Percentiles rank a stretch among this genome's conserved stretches.
These are phyloP conservation scores for Progne subis DNA, from an alignment of 2,113 vertebrate genomes.

Conservation along the genomic window DNA sequence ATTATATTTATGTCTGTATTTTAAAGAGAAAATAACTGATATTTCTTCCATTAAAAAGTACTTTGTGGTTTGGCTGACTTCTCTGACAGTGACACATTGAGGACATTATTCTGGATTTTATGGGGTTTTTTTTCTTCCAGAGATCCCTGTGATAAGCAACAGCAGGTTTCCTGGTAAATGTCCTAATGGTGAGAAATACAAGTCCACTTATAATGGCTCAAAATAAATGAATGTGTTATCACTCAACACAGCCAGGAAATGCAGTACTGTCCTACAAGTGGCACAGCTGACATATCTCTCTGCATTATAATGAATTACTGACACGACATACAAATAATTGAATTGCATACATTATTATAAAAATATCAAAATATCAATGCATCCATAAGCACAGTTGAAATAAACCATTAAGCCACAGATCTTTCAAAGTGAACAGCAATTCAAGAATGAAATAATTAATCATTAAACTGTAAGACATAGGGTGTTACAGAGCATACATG, in stretches of 20 bases:
- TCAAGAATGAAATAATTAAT: neutral
- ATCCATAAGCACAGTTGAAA: neutral
- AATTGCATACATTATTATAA: neutral
- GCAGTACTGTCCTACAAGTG: neutral
- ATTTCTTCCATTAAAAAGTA: conserved; percentile 9
- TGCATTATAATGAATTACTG: neutral
- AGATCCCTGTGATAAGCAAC: neutral
- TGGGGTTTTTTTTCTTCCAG: neutral
- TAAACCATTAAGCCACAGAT: neutral
- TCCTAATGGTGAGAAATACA: neutral
- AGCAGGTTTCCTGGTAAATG: neutral
- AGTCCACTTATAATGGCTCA: neutral
- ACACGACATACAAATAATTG: neutral
- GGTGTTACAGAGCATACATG: neutral
- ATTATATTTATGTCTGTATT: neutral
- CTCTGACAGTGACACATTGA: neutral
- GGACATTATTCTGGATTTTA: neutral
- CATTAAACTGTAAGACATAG: neutral
- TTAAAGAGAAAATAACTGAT: neutral
- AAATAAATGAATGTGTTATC: neutral
- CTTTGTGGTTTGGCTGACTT: neutral
- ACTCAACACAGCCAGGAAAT: neutral
- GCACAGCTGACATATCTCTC: neutral
- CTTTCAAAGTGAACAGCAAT: neutral
- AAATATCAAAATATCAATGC: neutral